Percentiles rank a stretch among this genome's conserved stretches.
These are phyloP conservation scores for human DNA, from an alignment of 2,113 vertebrate species.

Conservation along the genomic window DNA sequence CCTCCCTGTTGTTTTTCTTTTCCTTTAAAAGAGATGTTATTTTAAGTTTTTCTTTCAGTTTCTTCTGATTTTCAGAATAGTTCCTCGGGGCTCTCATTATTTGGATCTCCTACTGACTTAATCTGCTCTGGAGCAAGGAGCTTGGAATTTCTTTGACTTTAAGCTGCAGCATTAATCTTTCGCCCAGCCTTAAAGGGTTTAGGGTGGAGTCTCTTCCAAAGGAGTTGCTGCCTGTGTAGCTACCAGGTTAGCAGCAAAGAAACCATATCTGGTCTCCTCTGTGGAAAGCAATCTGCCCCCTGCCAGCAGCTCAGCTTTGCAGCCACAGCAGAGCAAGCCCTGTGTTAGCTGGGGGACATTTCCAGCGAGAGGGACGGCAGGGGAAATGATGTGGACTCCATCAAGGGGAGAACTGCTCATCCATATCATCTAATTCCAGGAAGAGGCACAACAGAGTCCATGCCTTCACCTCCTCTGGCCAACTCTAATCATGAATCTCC, in stretches of 20 bases:
- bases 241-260: background rate
- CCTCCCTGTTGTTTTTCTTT: background rate
- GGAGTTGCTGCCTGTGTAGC: background rate
- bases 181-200: background rate
- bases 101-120: conserved; percentile 58
- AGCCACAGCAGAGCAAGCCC: background rate
- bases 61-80: conserved; percentile 29
- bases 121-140: conserved; percentile 31
- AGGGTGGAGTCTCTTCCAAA: background rate
- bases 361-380: background rate
- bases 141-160: conserved; percentile 25
- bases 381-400: background rate
- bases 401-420: background rate
- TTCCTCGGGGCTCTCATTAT: conserved; percentile 43
- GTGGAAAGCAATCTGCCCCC: conserved; percentile 48
- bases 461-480: background rate
- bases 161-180: conserved; percentile 44
- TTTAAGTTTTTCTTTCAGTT: conserved; percentile 48
- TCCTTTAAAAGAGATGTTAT: conserved; percentile 27
- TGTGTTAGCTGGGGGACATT: background rate
- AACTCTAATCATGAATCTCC: background rate
- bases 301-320: background rate
- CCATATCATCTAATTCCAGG: background rate
- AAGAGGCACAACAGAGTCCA: background rate
- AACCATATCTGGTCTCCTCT: background rate